Evolutionary conservation across 2,113 vertebrate genomes (phyloP).

Genomic region (Empidonax alnorum): DNA sequence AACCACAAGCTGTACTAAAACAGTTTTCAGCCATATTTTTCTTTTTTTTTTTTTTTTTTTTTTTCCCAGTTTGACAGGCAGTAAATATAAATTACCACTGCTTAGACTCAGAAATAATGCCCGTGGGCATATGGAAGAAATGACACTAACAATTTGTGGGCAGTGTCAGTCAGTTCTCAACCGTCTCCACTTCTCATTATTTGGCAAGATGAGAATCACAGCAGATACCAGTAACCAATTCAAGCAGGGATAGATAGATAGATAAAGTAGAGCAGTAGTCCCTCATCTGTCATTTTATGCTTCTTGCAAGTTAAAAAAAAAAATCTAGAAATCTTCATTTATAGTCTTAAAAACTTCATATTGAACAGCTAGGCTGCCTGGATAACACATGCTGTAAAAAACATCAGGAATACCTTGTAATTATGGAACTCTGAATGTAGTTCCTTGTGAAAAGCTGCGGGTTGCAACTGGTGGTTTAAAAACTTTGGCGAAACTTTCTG

Average conservation of each 20-base stretch:
- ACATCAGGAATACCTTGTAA: background rate
- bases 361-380: background rate
- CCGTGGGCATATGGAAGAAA: conserved; percentile 27
- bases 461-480: background rate
- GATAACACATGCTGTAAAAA: background rate
- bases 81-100: conserved; percentile 58
- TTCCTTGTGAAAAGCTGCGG: background rate
- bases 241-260: background rate
- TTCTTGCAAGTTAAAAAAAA: background rate
- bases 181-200: background rate
- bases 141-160: conserved; percentile 53
- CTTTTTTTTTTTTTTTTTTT: background rate
- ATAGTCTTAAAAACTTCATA: background rate
- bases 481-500: background rate
- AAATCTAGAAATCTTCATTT: background rate
- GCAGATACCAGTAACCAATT: background rate
- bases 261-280: background rate
- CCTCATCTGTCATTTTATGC: background rate
- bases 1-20: background rate
- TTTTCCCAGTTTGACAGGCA: background rate
- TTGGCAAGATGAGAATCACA: background rate
- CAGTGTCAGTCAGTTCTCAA: conserved; percentile 15
- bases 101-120: conserved; percentile 51
- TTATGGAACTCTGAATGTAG: background rate
- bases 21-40: background rate